A percentile compares a stretch with the other conserved stretches of the same genome.
Evolutionary conservation across 30 jellyfish, hydroid and myxozoan species (phyloP).

Genomic region (Turritopsis dohrnii): DNA sequence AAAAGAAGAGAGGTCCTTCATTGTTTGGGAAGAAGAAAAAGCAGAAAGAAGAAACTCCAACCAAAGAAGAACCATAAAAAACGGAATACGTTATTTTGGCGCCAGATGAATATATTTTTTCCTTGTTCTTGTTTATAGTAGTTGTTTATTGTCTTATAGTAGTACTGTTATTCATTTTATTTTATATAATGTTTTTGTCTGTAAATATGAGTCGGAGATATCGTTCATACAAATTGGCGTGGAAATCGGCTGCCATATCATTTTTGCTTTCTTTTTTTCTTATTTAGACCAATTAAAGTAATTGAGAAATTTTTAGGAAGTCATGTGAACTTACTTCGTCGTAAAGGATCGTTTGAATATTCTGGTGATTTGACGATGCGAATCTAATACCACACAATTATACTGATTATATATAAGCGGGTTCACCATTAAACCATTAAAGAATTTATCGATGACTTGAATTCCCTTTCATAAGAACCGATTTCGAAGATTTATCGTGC

Average conservation of each 20-base stretch:
- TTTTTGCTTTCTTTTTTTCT: too few species aligned
- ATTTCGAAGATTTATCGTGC: too few species aligned
- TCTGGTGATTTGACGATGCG: too few species aligned
- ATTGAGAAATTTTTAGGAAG: not conserved
- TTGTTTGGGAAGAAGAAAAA: conserved; percentile 23
- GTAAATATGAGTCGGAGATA: not conserved
- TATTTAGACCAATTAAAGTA: not conserved
- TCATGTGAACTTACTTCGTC: not conserved
- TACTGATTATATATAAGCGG: too few species aligned
- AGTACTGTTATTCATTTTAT: not conserved
- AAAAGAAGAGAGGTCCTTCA: conserved; percentile 22
- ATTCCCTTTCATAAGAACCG: too few species aligned
- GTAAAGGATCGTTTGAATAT: too few species aligned
- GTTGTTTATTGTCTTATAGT: not conserved
- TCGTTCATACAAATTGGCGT: not conserved
- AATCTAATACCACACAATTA: too few species aligned
- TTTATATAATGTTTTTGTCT: not conserved
- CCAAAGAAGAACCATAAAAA: not conserved
- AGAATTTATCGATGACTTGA: too few species aligned
- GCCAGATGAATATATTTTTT: not conserved
- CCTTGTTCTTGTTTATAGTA: not conserved
- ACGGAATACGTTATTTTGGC: not conserved
- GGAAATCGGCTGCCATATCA: not conserved
- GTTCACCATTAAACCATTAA: too few species aligned
- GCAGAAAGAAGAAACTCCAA: conserved; percentile 4